A percentile compares a stretch with the other conserved stretches of the same genome.
Conservation (phyloP, 1,140 invertebrate genomes). For the Macrosteles quadrilineatus region DNA sequence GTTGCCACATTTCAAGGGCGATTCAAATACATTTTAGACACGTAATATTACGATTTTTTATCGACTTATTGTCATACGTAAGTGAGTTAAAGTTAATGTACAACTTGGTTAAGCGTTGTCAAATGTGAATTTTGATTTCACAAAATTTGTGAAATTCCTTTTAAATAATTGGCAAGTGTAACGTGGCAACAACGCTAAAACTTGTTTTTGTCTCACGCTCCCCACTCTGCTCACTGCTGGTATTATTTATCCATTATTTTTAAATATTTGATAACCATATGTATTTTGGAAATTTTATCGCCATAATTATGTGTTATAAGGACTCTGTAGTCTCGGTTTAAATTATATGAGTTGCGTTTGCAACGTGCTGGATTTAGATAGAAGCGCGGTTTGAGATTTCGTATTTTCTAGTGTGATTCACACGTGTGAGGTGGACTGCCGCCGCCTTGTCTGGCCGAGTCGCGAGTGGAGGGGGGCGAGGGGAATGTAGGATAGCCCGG, state of each 20-base stretch:
- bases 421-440: not conserved
- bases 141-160: not conserved
- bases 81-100: no score
- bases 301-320: not conserved
- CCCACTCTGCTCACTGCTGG: not conserved
- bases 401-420: not conserved
- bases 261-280: not conserved
- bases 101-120: no score
- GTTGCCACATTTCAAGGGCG: conserved; percentile 62
- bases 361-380: not conserved
- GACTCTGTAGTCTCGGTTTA: not conserved
- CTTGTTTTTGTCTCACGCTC: conserved; percentile 22
- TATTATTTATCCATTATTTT: not conserved
- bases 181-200: conserved; percentile 37
- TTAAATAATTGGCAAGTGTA: not conserved
- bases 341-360: no score
- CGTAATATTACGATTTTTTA: no score
- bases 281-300: not conserved
- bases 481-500: conserved; percentile 43
- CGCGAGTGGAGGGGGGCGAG: conserved; percentile 19
- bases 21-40: conserved; percentile 46
- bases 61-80: no score
- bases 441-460: not conserved
- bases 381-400: not conserved
- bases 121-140: conserved; percentile 40